phyloP scores from a whole-genome alignment of 2,888 invertebrate genomes.

The Meteorus colon region DNA sequence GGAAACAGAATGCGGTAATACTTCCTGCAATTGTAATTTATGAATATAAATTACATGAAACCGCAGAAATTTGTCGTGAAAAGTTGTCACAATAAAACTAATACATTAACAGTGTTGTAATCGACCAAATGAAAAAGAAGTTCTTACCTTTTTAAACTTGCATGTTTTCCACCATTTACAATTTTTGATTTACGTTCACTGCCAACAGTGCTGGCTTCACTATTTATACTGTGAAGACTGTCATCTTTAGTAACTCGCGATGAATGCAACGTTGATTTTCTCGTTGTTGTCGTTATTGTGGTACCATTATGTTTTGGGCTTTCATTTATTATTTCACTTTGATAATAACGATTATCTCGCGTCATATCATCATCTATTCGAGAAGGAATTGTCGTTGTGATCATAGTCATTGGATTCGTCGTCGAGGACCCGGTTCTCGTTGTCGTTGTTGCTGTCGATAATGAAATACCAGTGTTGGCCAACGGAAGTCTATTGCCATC shows the following conservation, averaged over 20 bases:
- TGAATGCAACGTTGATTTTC: slow-evolving; percentile 66
- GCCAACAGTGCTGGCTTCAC: slow-evolving; percentile 79
- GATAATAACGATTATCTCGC: slow-evolving; percentile 44
- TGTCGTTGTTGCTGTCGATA: slow-evolving; percentile 6
- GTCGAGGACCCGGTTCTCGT: slow-evolving; percentile 45
- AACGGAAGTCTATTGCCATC: slow-evolving; percentile 30
- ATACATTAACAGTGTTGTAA: neutral
- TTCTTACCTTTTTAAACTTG: slow-evolving; percentile 81
- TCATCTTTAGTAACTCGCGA: slow-evolving; percentile 77
- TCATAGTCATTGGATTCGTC: slow-evolving; percentile 57
- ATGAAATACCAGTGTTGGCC: slow-evolving; percentile 28
- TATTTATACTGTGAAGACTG: slow-evolving; percentile 82
- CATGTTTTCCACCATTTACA: slow-evolving; percentile 82
- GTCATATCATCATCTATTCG: slow-evolving; percentile 50
- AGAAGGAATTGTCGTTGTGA: slow-evolving; percentile 55
- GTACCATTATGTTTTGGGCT: slow-evolving; percentile 71
- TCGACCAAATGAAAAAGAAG: neutral
- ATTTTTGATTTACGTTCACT: slow-evolving; percentile 81
- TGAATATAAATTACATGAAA: too few species aligned
- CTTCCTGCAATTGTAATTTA: too few species aligned
- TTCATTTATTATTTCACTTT: slow-evolving; percentile 56
- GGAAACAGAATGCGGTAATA: too few species aligned
- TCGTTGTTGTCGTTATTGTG: slow-evolving; percentile 61
- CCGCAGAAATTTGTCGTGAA: too few species aligned
- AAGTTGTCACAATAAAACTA: too few species aligned